A percentile compares a stretch with the other conserved stretches of the same genome.
phyloP scores from a whole-genome alignment of 2,888 invertebrate species.

The Tuta absoluta region DNA sequence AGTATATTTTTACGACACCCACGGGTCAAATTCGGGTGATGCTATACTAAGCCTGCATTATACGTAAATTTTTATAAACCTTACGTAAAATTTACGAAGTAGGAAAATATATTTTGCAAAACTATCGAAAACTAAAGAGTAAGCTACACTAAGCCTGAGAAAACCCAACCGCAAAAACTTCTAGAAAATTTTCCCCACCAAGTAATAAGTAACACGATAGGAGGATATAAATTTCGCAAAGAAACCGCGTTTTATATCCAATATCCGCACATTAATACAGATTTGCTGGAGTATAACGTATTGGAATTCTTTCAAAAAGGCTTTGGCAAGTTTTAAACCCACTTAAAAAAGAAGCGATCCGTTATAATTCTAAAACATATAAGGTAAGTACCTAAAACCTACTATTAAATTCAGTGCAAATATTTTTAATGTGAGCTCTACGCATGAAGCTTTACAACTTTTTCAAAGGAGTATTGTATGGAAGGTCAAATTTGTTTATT shows the following conservation, averaged over 20 bases:
- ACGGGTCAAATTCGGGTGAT: too few relatives aligned
- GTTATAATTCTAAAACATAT: neutral
- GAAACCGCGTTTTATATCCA: slow-evolving; percentile 56
- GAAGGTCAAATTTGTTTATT: too few relatives aligned
- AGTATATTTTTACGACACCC: too few relatives aligned
- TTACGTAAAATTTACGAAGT: too few relatives aligned
- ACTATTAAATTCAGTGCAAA: too few relatives aligned
- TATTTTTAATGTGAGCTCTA: too few relatives aligned
- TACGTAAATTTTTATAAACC: too few relatives aligned
- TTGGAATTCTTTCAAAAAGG: slow-evolving; percentile 23
- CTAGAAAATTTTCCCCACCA: slow-evolving; percentile 49
- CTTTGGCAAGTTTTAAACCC: slow-evolving; percentile 16
- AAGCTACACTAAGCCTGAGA: slow-evolving; percentile 47
- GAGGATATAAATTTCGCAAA: slow-evolving; percentile 54
- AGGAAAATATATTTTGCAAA: too few relatives aligned
- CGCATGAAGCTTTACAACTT: too few relatives aligned
- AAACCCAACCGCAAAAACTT: slow-evolving; percentile 49
- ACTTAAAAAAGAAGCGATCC: neutral
- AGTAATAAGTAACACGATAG: slow-evolving; percentile 58
- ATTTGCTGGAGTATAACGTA: slow-evolving; percentile 46
- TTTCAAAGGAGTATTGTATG: too few relatives aligned
- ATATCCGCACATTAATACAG: slow-evolving; percentile 59
- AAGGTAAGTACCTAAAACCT: too few relatives aligned
- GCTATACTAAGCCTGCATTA: too few relatives aligned
- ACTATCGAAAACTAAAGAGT: slow-evolving; percentile 24